Conservation (phyloP, 2,113 vertebrate genomes). For the Chunga burmeisteri region DNA sequence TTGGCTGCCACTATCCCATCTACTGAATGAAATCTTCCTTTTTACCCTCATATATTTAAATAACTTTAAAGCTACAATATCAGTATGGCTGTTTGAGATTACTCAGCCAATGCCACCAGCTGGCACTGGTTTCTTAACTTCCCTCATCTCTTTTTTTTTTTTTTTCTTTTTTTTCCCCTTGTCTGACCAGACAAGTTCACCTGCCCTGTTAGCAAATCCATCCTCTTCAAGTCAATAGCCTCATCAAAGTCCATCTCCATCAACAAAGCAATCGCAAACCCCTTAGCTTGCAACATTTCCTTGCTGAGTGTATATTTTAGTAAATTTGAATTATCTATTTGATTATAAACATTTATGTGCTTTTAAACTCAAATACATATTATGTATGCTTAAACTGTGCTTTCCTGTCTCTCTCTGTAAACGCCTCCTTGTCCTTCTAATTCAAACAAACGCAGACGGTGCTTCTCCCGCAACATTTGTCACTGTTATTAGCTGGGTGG, state of each 20-base stretch:
- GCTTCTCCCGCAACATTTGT: neutral
- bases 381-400: neutral
- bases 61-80: slow-evolving; percentile 32
- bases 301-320: neutral
- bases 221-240: neutral
- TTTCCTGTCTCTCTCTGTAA: neutral
- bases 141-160: neutral
- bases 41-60: neutral
- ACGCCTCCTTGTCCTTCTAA: neutral
- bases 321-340: neutral
- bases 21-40: slow-evolving; percentile 21
- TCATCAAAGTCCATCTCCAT: neutral
- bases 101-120: neutral
- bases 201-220: neutral
- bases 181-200: neutral
- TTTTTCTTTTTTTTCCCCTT: neutral
- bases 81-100: neutral
- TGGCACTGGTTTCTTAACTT: neutral
- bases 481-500: neutral
- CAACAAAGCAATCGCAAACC: neutral
- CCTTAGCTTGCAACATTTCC: neutral
- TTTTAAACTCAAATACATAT: slow-evolving; percentile 13
- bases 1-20: neutral
- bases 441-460: neutral
- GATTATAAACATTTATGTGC: neutral